Base-by-base conservation (phyloP, 2,113 vertebrate genomes). In the Eudyptes chrysolophus region DNA sequence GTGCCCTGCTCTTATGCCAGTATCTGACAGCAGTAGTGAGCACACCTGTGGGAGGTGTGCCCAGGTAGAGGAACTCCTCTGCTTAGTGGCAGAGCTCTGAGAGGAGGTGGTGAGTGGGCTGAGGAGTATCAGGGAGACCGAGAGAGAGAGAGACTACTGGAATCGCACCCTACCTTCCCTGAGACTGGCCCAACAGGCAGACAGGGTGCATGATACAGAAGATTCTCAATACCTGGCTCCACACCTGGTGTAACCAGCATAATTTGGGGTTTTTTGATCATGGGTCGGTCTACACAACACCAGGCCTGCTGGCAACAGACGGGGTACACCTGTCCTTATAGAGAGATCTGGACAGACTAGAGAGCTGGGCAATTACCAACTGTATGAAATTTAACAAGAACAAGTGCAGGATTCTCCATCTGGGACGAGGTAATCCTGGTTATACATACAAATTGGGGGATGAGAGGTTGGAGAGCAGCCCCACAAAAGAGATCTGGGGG, bases 401-500 rank as follows among this genome's bases (percentile, higher is more conserved):
- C n/a, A n/a, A 84, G 11, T 32, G 38, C 38, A 2, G 4, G 26
- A 44, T 62, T 84, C 16, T 36, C 7, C 36, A 64, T 10, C 13
- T 46, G 49, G 13, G 20, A 36, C 3, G 1, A 16, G 34, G 38
- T 44, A 54, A 16, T 46, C 48, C 48, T 46, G 16, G 7, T 42
- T n/a, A 29, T 29, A 14, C 6, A 6, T n/a, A 62, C 11, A 29
- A 61, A 60, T 0, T 60, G 29, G 16, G 15, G 22, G 44, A 49
- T 2, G 1, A 51, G 10, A 49, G n/a, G 44, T 24, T 70, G 44
- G 30, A 60, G 18, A 55, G 32, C 20, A 48, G 79, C 20, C 34
- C 6, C 1, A 1, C 0, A 49, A 75, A 88, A 62, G 36, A 42
- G 21, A 69, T 2, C 0, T 0, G 20, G 13, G 26, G 17, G 2